Conservation (phyloP, 1,140 invertebrate genomes). For the Oreohelix idahoensis region DNA sequence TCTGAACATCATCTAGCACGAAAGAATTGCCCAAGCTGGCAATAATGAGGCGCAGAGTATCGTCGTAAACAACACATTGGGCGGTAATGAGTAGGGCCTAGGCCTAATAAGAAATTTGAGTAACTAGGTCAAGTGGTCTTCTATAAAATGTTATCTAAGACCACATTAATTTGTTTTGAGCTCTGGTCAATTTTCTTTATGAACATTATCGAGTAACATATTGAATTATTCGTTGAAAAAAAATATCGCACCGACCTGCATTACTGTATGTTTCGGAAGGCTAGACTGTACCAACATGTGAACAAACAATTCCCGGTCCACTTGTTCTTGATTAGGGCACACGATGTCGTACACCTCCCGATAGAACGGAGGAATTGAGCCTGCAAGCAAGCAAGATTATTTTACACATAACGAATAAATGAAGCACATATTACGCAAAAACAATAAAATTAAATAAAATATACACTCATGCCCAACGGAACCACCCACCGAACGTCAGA, state of each 20-base stretch:
- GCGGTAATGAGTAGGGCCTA: neutral
- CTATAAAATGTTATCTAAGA: neutral
- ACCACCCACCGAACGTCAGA: slow-evolving; percentile 63
- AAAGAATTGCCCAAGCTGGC: too few species aligned
- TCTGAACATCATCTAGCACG: too few species aligned
- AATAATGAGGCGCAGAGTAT: too few species aligned
- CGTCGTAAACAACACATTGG: neutral
- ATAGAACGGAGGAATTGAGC: slow-evolving; percentile 79
- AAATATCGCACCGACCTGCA: slow-evolving; percentile 72
- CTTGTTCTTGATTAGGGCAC: slow-evolving; percentile 77
- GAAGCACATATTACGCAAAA: neutral
- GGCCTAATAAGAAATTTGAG: neutral
- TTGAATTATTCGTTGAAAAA: neutral
- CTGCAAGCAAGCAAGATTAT: slow-evolving; percentile 71
- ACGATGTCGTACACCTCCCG: slow-evolving; percentile 79
- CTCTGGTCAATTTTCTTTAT: neutral
- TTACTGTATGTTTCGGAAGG: slow-evolving; percentile 76
- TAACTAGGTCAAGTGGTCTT: slow-evolving; percentile 15
- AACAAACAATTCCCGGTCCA: slow-evolving; percentile 79
- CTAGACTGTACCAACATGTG: slow-evolving; percentile 79
- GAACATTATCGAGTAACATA: neutral
- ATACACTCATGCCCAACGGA: neutral
- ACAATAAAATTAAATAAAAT: neutral
- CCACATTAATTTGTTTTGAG: neutral
- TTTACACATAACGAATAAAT: neutral